A percentile compares a stretch with the other conserved stretches of the same genome.
Conservation (phyloP, 1,140 invertebrate species). For the Myzus persicae region DNA sequence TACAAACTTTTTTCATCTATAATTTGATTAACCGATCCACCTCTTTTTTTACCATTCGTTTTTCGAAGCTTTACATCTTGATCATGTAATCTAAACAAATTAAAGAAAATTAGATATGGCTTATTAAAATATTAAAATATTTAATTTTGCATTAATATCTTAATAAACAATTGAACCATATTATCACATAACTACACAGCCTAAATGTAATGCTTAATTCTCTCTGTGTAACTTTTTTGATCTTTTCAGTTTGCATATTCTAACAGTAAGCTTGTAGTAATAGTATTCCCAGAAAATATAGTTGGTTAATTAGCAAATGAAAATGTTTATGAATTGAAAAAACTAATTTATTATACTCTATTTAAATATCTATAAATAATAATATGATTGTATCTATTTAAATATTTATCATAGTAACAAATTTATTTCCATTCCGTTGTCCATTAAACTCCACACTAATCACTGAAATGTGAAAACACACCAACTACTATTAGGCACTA, state of each 20-base stretch:
- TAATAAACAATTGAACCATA: neutral
- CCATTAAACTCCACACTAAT: neutral
- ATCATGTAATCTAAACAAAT: slow-evolving; percentile 39
- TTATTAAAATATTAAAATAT: neutral
- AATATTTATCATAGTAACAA: neutral
- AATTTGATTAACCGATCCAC: neutral
- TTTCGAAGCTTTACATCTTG: slow-evolving; percentile 51
- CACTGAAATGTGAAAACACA: neutral
- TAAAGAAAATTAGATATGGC: neutral
- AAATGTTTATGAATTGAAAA: neutral
- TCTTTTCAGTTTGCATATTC: neutral
- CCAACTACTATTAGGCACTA: neutral
- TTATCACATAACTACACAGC: neutral
- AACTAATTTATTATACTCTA: neutral
- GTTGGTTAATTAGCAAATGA: neutral
- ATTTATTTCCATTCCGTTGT: neutral
- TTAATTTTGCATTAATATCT: neutral
- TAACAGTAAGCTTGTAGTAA: neutral
- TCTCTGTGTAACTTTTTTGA: too few species aligned
- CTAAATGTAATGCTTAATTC: neutral
- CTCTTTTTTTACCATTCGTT: slow-evolving; percentile 48
- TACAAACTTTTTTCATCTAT: slow-evolving; percentile 19
- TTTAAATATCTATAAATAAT: neutral
- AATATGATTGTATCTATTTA: neutral
- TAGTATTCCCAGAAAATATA: neutral